phyloP scores from a whole-genome alignment of 2,113 vertebrate genomes.

The Phylloscopus whistleri region DNA sequence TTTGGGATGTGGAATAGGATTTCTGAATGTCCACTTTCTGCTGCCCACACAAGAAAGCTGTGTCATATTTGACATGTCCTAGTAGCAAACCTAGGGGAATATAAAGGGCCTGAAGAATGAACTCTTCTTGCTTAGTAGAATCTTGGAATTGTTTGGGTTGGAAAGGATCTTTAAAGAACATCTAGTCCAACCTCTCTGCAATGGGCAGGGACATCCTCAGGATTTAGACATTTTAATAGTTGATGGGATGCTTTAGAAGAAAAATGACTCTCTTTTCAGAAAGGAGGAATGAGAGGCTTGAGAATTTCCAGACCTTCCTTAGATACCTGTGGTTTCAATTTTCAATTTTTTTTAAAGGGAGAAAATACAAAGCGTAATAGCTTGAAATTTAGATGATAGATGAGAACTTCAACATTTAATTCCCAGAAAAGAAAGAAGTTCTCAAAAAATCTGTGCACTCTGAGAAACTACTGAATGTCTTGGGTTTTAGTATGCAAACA shows the following conservation, averaged over 20 bases:
- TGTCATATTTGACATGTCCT: rapidly evolving
- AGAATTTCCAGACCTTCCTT: neutral
- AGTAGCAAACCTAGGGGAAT: neutral
- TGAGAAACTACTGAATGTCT: neutral
- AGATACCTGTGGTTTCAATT: neutral
- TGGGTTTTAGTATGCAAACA: neutral
- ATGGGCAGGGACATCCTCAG: neutral
- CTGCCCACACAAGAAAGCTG: neutral
- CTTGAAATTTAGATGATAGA: neutral
- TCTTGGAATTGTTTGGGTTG: neutral
- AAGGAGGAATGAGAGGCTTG: neutral
- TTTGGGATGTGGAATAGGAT: neutral
- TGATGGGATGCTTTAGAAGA: neutral
- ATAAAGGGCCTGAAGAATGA: neutral
- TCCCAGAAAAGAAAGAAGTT: neutral
- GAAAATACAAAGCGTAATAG: neutral
- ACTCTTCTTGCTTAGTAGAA: neutral
- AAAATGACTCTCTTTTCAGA: neutral
- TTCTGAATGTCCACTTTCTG: neutral
- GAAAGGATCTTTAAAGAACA: neutral
- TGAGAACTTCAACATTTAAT: neutral
- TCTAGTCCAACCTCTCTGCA: neutral
- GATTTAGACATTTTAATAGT: neutral
- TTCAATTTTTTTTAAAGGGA: neutral
- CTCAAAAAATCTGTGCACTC: neutral